These are phyloP conservation scores for Petrocephalus microphthalmus DNA, from an alignment of 2,113 vertebrate species.

Conservation along the genomic window DNA sequence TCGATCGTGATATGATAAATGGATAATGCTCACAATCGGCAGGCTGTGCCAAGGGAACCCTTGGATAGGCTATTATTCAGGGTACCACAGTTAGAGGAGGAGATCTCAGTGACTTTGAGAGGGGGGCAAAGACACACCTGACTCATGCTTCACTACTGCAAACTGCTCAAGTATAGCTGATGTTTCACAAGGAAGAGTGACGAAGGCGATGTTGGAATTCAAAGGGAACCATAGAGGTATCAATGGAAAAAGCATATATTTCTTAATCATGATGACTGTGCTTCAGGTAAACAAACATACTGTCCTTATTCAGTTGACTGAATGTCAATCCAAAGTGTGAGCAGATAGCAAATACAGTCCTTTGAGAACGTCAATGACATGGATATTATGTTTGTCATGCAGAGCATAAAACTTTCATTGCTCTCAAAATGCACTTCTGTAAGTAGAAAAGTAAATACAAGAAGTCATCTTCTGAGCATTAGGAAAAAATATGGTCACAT, in stretches of 20 bases:
- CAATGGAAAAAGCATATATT: background rate
- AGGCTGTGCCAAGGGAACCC: background rate
- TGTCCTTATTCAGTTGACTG: background rate
- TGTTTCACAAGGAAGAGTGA: background rate
- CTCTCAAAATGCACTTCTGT: background rate
- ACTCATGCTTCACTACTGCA: background rate
- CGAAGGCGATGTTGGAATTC: background rate
- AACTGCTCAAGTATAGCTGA: background rate
- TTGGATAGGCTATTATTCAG: background rate
- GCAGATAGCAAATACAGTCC: background rate
- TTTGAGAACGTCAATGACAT: background rate
- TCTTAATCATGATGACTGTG: background rate
- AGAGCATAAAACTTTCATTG: background rate
- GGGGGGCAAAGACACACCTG: background rate
- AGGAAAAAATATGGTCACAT: background rate
- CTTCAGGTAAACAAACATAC: background rate
- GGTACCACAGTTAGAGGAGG: background rate
- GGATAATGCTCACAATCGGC: background rate
- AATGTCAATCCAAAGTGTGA: background rate
- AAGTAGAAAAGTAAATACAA: background rate
- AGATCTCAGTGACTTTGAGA: background rate
- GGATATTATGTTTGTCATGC: background rate
- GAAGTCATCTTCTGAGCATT: background rate
- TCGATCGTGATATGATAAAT: background rate
- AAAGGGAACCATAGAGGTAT: background rate